Percentiles rank a stretch among this genome's conserved stretches.
Conservation (phyloP, 2,888 invertebrate genomes). For the Brachyptera putata region DNA sequence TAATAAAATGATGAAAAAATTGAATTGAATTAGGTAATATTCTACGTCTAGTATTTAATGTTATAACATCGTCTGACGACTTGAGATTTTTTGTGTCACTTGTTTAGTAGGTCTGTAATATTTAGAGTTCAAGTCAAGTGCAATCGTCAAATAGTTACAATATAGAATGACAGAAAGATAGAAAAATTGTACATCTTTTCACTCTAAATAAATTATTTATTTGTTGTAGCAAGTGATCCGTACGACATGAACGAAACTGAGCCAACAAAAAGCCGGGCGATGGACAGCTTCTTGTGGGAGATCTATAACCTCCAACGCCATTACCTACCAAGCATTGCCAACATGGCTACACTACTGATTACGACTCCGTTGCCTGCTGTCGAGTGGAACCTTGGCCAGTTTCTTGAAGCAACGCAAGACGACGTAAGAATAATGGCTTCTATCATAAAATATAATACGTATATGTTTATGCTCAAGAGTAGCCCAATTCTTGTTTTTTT, state of each 20-base stretch:
- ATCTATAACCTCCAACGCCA: constrained; percentile 72
- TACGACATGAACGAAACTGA: constrained; percentile 78
- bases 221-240: constrained; percentile 71
- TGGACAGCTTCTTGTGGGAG: constrained; percentile 93
- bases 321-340: constrained; percentile 64
- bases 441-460: not conserved
- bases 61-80: no score
- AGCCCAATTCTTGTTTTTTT: not conserved
- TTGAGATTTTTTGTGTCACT: no score
- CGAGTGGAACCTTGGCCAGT: constrained; percentile 64
- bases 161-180: no score
- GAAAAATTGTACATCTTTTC: no score
- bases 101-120: no score
- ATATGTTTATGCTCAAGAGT: not conserved
- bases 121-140: no score
- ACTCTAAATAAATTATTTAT: no score
- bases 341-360: constrained; percentile 65
- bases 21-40: no score
- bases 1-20: no score
- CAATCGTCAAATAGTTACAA: no score
- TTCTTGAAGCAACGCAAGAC: constrained; percentile 61
- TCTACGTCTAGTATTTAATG: no score
- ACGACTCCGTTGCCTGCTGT: constrained; percentile 60
- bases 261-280: constrained; percentile 72
- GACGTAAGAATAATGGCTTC: constrained; percentile 47